Percentiles rank a stretch among this genome's conserved stretches.
phyloP scores from a whole-genome alignment of 2,888 invertebrate genomes.

The Drosophila peninsularis region DNA sequence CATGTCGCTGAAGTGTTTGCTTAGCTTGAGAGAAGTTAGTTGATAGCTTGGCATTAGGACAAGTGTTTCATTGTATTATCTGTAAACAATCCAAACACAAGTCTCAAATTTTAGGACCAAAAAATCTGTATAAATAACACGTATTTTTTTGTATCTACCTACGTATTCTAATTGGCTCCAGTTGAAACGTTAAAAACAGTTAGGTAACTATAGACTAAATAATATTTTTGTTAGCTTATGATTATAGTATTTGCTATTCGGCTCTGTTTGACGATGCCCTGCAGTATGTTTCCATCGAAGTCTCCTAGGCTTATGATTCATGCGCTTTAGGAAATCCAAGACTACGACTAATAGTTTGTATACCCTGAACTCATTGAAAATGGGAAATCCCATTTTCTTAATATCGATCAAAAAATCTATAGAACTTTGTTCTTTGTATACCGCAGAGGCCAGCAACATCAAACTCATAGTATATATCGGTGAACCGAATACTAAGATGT shows the following conservation, averaged over 20 bases:
- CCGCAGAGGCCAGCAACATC: no score
- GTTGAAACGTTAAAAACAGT: not conserved
- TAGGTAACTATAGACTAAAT: not conserved
- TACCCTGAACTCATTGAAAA: no score
- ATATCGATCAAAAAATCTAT: no score
- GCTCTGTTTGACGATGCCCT: not conserved
- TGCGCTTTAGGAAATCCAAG: no score
- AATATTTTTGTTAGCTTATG: not conserved
- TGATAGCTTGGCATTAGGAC: conserved; percentile 50
- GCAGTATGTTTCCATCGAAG: not conserved
- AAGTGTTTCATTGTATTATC: conserved; percentile 54
- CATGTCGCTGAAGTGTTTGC: conserved; percentile 45
- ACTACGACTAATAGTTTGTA: not conserved
- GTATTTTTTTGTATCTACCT: not conserved
- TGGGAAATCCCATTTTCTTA: no score
- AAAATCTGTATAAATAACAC: conserved; percentile 43
- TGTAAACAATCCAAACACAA: conserved; percentile 5
- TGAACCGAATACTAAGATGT: no score
- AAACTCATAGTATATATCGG: no score
- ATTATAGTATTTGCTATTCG: conserved; percentile 1
- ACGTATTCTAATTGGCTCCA: not conserved
- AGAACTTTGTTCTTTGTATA: no score
- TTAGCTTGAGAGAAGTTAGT: conserved; percentile 59
- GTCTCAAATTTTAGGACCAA: not conserved
- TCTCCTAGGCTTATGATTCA: not conserved